Evolutionary conservation across 2,113 vertebrate genomes (phyloP), one percentile per base, ranked within the genome.

Genomic region (Heterocephalus glaber): DNA sequence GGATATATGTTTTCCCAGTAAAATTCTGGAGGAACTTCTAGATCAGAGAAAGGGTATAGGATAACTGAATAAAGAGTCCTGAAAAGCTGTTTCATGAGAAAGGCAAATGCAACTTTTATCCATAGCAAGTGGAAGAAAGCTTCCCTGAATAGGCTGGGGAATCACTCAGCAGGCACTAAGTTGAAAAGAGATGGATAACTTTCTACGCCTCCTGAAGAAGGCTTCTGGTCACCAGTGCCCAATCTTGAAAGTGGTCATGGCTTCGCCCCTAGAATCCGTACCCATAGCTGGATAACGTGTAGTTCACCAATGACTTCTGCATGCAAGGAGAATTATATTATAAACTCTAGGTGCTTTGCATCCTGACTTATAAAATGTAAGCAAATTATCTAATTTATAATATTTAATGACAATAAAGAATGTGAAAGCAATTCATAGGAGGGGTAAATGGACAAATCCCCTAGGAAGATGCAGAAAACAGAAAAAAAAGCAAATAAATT

Each of bases 401-500:
- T 38, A 52, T 16, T 74, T 41, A 80, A 68, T 88, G 56, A 76
- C 83, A 90, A 66, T 44, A 47, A 66, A 80, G 49, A 76, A 41
- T 68, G 41, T 80, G 19, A 65, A 65, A 79, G 49, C 52, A n/a
- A 79, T 63, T 81, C 49, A 80, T 12, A 76, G 10, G 35, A 76
- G 52, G 68, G 86, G 41, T 52, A 92, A 70, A 77, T 9, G 17
- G 65, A 86, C 5, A 91, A 72, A 72, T 76, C 6, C 12, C 41
- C n/a, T 61, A 58, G 7, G 28, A 83, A 9, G 20, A 90, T 74
- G 38, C 0, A 54, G 16, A 94, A 95, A 84, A 66, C 1, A 79
- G 33, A 77, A 61, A 70, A 77, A 35, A 92, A 92, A 28, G 5
- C 4, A 84, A 88, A 17, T 79, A 90, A 79, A 90, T 94, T 88